Evolutionary conservation across 2,888 invertebrate species (phyloP).

Genomic region (Piscicola geometra): DNA sequence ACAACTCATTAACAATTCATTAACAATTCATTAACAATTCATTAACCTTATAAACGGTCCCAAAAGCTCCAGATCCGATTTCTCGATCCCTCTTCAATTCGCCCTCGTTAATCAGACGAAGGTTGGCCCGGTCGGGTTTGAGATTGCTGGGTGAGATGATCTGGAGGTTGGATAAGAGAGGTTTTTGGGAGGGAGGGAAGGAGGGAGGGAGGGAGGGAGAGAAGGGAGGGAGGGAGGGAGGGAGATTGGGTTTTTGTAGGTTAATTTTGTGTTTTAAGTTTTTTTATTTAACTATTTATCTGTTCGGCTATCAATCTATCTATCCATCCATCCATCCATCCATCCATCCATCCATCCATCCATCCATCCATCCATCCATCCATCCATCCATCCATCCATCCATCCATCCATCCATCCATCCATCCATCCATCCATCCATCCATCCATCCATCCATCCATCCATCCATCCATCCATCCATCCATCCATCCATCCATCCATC

Average conservation of each 20-base stretch:
- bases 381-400: slow-evolving; percentile 27
- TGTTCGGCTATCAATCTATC: too few species aligned
- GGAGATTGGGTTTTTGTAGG: too few species aligned
- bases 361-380: slow-evolving; percentile 15
- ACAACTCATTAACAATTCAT: too few species aligned
- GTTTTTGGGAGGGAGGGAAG: too few species aligned
- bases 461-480: slow-evolving; percentile 26
- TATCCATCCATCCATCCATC: too few species aligned
- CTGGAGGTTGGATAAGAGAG: not conserved
- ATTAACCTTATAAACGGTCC: slow-evolving; percentile 85
- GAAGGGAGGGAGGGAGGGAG: too few species aligned
- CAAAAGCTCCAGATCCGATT: slow-evolving; percentile 90
- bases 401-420: slow-evolving; percentile 26
- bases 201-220: too few species aligned
- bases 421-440: slow-evolving; percentile 26
- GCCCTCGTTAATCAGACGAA: slow-evolving; percentile 86
- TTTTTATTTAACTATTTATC: too few species aligned
- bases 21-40: too few species aligned
- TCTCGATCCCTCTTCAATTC: slow-evolving; percentile 84
- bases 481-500: slow-evolving; percentile 20
- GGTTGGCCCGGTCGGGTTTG: slow-evolving; percentile 84
- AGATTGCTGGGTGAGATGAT: slow-evolving; percentile 66
- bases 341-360: slow-evolving; percentile 8
- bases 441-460: slow-evolving; percentile 26
- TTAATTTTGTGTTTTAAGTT: too few species aligned